phyloP scores from a whole-genome alignment of 2,888 invertebrate species.

The Leucophenga montana region DNA sequence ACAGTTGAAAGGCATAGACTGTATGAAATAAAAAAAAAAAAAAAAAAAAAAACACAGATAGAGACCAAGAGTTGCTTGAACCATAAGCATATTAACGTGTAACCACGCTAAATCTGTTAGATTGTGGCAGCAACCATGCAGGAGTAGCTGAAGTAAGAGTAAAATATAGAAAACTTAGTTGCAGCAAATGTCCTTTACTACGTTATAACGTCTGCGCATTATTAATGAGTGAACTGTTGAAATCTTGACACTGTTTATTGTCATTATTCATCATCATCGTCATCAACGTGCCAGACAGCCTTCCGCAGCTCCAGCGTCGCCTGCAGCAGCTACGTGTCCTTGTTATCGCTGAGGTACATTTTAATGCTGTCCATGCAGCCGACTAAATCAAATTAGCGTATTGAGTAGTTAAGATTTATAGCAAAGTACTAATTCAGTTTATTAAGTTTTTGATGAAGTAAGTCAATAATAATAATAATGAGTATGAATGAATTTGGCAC shows the following conservation, averaged over 20 bases:
- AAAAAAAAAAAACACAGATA: slow-evolving; percentile 23
- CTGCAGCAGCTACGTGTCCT: background rate
- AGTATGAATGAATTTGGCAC: background rate
- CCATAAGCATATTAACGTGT: background rate
- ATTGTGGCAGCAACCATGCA: no score
- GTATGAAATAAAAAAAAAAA: background rate
- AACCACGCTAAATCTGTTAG: no score
- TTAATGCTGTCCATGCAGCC: background rate
- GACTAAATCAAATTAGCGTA: slow-evolving; percentile 15
- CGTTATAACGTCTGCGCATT: slow-evolving; percentile 41
- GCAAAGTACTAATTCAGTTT: background rate
- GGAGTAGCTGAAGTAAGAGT: slow-evolving; percentile 44
- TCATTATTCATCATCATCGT: slow-evolving; percentile 15
- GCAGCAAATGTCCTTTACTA: no score
- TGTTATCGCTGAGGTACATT: background rate
- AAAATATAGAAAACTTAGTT: no score
- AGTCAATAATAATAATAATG: background rate
- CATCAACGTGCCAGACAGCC: background rate
- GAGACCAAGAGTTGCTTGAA: slow-evolving; percentile 14
- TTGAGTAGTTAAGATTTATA: slow-evolving; percentile 6
- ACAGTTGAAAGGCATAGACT: background rate
- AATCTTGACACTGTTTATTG: slow-evolving; percentile 45
- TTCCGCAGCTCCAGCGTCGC: no score
- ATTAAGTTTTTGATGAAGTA: background rate
- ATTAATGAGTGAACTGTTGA: slow-evolving; percentile 66